phyloP scores from a whole-genome alignment of 2,888 invertebrate species.

The Napeogenes sylphis region DNA sequence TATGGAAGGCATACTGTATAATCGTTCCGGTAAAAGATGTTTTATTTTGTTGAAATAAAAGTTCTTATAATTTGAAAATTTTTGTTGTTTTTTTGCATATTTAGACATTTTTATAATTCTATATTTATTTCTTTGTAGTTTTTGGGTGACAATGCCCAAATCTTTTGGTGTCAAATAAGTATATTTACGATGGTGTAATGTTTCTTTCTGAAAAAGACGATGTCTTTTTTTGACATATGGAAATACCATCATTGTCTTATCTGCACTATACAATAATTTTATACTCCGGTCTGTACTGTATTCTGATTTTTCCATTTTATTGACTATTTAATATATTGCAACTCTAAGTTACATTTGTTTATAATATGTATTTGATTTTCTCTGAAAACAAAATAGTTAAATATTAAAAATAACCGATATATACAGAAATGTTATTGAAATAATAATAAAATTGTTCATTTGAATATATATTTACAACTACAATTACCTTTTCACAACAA shows the following conservation, averaged over 20 bases:
- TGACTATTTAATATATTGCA: too few species aligned
- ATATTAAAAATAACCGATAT: too few species aligned
- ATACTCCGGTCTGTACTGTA: not conserved
- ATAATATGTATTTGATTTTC: too few species aligned
- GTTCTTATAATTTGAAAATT: not conserved
- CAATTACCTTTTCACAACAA: too few species aligned
- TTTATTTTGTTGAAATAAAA: too few species aligned
- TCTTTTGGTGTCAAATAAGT: not conserved
- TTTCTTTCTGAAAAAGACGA: not conserved
- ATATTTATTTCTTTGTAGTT: slow-evolving; percentile 1
- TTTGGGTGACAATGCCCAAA: not conserved
- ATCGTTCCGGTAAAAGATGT: not conserved
- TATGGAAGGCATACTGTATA: slow-evolving; percentile 3
- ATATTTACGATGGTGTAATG: not conserved
- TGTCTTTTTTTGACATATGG: not conserved
- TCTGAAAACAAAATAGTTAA: too few species aligned
- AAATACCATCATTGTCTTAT: not conserved
- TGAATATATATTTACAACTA: too few species aligned
- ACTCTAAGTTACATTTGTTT: too few species aligned
- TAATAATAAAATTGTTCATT: too few species aligned
- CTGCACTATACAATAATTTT: slow-evolving; percentile 2
- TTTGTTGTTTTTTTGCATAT: not conserved
- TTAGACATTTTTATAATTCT: not conserved
- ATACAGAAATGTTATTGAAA: too few species aligned
- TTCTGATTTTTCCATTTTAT: not conserved